A percentile compares a stretch with the other conserved stretches of the same genome.
Conservation (phyloP, 2,888 invertebrate species). For the Elysia crispata region DNA sequence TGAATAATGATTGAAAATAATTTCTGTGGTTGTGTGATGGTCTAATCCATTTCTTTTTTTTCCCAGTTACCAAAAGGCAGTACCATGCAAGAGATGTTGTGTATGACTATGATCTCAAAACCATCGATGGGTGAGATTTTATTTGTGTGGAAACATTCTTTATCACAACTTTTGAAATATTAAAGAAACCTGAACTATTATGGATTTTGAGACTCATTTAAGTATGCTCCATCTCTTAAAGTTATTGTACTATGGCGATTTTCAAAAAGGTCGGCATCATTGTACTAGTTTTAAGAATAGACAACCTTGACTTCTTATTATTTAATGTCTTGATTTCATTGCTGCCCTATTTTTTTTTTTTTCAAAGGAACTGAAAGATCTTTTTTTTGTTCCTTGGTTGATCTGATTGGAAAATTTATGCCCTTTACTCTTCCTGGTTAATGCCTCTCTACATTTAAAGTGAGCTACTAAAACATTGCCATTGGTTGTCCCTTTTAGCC, state of each 20-base stretch:
- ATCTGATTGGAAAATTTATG: too few species aligned
- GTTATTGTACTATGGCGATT: too few species aligned
- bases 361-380: background rate
- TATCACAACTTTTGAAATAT: too few species aligned
- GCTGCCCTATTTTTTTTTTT: too few species aligned
- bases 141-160: background rate
- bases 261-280: background rate
- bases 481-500: conserved; percentile 76
- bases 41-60: background rate
- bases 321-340: too few species aligned
- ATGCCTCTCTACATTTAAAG: background rate
- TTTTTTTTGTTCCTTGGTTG: too few species aligned
- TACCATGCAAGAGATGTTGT: conserved; percentile 87
- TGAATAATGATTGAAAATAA: background rate
- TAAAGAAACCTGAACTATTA: too few species aligned
- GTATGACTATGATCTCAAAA: conserved; percentile 69
- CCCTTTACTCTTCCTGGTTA: too few species aligned
- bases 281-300: too few species aligned
- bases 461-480: background rate
- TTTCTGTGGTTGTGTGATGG: background rate
- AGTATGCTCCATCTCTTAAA: too few species aligned
- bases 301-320: too few species aligned
- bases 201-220: too few species aligned
- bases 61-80: conserved; percentile 83
- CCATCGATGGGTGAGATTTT: conserved; percentile 78